phyloP scores from a whole-genome alignment of 2,888 invertebrate species.

The Stegana nigrithorax region DNA sequence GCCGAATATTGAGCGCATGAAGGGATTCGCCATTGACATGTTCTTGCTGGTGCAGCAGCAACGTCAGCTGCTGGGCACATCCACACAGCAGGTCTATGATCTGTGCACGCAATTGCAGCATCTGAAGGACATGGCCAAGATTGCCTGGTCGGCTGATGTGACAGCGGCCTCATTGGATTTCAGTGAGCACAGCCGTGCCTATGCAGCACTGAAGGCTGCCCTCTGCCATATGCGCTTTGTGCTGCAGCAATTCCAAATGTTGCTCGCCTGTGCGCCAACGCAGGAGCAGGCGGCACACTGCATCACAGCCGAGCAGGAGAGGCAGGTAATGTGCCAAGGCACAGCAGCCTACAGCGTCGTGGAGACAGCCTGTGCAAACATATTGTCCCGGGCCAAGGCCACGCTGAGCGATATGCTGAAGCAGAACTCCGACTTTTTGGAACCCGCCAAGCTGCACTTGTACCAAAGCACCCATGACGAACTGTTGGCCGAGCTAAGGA shows the following conservation, averaged over 20 bases:
- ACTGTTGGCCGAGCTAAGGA: conserved; percentile 37
- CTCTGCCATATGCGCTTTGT: conserved; percentile 64
- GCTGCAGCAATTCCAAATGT: conserved; percentile 76
- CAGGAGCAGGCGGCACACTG: no score
- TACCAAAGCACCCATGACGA: conserved; percentile 38
- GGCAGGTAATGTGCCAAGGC: conserved; percentile 39
- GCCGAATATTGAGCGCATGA: conserved; percentile 85
- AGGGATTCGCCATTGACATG: conserved; percentile 85
- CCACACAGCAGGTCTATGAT: conserved; percentile 72
- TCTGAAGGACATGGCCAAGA: conserved; percentile 53
- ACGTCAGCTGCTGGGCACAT: conserved; percentile 73
- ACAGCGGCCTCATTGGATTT: conserved; percentile 40
- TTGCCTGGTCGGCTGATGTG: conserved; percentile 29
- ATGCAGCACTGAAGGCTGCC: conserved; percentile 46
- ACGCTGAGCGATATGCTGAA: conserved; percentile 47
- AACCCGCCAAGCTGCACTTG: conserved; percentile 41
- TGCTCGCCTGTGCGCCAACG: conserved; percentile 75
- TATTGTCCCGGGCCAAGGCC: conserved; percentile 43
- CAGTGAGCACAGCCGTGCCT: conserved; percentile 41
- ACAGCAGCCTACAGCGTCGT: conserved; percentile 35
- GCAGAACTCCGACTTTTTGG: conserved; percentile 55
- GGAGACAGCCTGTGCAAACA: conserved; percentile 36
- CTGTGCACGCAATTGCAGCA: conserved; percentile 70
- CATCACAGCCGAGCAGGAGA: conserved; percentile 31
- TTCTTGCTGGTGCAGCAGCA: conserved; percentile 77